These are phyloP conservation scores for Ceratitis capitata DNA, from an alignment of 1,140 invertebrate species.

Conservation along the genomic window DNA sequence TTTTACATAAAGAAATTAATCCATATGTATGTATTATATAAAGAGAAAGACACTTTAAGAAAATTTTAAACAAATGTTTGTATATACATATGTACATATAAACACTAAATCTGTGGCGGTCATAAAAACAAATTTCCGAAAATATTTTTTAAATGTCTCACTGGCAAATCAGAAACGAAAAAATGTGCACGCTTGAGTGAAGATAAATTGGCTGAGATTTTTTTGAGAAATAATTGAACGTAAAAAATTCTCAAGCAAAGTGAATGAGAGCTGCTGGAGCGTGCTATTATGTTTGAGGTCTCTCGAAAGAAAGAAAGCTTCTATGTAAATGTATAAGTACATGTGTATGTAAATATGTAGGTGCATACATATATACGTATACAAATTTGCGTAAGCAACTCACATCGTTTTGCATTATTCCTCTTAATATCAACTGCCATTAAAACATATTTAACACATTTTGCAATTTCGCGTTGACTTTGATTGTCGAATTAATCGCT, in stretches of 20 bases:
- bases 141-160: not conserved
- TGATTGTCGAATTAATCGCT: constrained; percentile 15
- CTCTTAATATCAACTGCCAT: constrained; percentile 59
- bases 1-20: not conserved
- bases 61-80: not conserved
- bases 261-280: not conserved
- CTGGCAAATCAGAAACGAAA: constrained; percentile 13
- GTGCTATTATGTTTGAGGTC: too few relatives aligned
- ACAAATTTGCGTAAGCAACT: not conserved
- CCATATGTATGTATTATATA: too few relatives aligned
- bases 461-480: constrained; percentile 40
- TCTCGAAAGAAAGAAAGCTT: too few relatives aligned
- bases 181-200: constrained; percentile 58
- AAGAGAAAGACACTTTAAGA: not conserved
- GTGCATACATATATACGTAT: not conserved
- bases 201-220: constrained; percentile 56
- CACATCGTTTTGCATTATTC: constrained; percentile 30
- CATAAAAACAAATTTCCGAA: not conserved
- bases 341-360: not conserved
- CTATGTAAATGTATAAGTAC: not conserved
- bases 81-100: too few relatives aligned
- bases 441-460: constrained; percentile 55
- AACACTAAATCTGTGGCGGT: not conserved
- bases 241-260: not conserved
- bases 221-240: not conserved